These are phyloP conservation scores for Lordiphosa mommai DNA, from an alignment of 1,140 invertebrate genomes.

Conservation along the genomic window DNA sequence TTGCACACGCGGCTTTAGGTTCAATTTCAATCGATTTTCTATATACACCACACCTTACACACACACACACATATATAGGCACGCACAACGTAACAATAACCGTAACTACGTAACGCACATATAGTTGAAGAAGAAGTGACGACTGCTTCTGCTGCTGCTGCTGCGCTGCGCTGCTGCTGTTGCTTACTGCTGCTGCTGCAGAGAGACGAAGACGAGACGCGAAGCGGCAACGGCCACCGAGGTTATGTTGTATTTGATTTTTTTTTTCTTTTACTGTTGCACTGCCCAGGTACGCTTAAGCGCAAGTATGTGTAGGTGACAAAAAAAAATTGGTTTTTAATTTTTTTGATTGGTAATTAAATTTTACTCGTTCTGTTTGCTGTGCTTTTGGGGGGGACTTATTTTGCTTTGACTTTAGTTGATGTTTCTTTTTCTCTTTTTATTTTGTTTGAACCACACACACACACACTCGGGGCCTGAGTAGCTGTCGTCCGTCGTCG, in stretches of 20 bases:
- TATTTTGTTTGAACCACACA: slow-evolving; percentile 7
- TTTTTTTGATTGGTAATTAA: not conserved
- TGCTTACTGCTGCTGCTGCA: not conserved
- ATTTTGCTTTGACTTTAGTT: not conserved
- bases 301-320: not conserved
- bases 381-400: not conserved
- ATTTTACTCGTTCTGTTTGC: not conserved
- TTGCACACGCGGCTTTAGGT: slow-evolving; percentile 30
- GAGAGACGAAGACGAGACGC: slow-evolving; percentile 20
- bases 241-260: slow-evolving; percentile 6
- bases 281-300: slow-evolving; percentile 4
- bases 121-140: no score
- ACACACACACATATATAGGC: slow-evolving; percentile 31
- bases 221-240: not conserved
- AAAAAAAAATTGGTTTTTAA: not conserved
- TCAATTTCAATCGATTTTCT: slow-evolving; percentile 68
- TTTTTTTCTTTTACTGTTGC: slow-evolving; percentile 6
- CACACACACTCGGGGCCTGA: slow-evolving; percentile 9
- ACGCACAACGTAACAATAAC: slow-evolving; percentile 24
- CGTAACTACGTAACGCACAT: slow-evolving; percentile 21
- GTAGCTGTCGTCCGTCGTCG: slow-evolving; percentile 1
- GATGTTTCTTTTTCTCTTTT: not conserved
- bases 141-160: no score
- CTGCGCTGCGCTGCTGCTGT: not conserved
- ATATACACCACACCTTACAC: slow-evolving; percentile 70